Conservation (phyloP, 2,888 invertebrate genomes). For the Malthinus flaveolus region DNA sequence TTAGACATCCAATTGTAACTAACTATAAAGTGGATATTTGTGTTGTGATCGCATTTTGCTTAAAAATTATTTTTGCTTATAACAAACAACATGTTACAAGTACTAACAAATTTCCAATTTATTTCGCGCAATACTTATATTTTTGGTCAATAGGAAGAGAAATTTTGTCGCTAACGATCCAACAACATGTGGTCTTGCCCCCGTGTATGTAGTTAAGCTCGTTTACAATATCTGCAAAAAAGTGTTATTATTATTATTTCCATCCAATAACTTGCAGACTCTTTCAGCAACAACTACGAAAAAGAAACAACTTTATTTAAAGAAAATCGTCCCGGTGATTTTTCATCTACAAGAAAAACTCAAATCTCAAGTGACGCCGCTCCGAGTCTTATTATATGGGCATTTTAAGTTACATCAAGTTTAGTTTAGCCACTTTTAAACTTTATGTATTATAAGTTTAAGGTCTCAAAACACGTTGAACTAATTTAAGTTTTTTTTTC, state of each 20-base stretch:
- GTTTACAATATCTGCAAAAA: conserved; percentile 12
- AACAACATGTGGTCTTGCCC: conserved; percentile 7
- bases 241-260: conserved; percentile 1
- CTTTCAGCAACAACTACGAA: background rate
- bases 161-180: conserved; percentile 13
- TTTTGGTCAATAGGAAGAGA: conserved; percentile 1
- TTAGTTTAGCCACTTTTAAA: background rate
- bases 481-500: conserved; percentile 5
- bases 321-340: too few relatives aligned
- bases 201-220: background rate
- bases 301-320: too few relatives aligned
- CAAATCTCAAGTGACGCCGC: background rate
- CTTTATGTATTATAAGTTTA: conserved; percentile 8
- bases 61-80: too few relatives aligned
- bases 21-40: too few relatives aligned
- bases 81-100: too few relatives aligned
- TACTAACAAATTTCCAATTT: too few relatives aligned
- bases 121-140: too few relatives aligned
- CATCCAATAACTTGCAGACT: background rate
- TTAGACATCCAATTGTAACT: too few relatives aligned
- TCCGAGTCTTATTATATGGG: conserved; percentile 1
- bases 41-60: too few relatives aligned
- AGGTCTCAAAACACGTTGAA: conserved; percentile 2
- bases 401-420: conserved; percentile 8
- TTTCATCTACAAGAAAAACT: background rate